Percentiles rank a stretch among this genome's conserved stretches.
Evolutionary conservation across 2,888 invertebrate genomes (phyloP).

Genomic region (Scotopteryx bipunctaria): DNA sequence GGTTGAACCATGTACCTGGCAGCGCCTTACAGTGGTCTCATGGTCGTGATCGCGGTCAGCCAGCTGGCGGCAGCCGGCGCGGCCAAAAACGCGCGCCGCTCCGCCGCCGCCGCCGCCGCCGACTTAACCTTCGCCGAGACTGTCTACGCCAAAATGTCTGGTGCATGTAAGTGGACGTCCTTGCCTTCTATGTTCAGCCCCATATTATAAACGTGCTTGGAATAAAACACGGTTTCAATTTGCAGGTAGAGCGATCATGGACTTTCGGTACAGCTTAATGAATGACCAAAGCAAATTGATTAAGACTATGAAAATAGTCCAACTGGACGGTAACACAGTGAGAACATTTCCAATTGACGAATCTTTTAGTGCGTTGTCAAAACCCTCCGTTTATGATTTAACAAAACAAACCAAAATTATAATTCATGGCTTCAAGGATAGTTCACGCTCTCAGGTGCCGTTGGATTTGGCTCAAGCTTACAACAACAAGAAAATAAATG

Average conservation of each 20-base stretch:
- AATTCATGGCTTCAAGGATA: slow-evolving; percentile 77
- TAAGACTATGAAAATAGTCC: slow-evolving; percentile 70
- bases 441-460: slow-evolving; percentile 70
- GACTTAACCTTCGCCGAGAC: slow-evolving; percentile 71
- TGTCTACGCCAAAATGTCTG: slow-evolving; percentile 69
- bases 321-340: slow-evolving; percentile 53
- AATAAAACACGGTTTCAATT: slow-evolving; percentile 22
- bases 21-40: slow-evolving; percentile 44
- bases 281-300: slow-evolving; percentile 60
- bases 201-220: not conserved
- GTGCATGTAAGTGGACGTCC: slow-evolving; percentile 70
- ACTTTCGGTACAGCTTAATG: slow-evolving; percentile 62
- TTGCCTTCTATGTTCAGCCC: slow-evolving; percentile 31
- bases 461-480: slow-evolving; percentile 70
- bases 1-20: slow-evolving; percentile 67
- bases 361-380: slow-evolving; percentile 61
- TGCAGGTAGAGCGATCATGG: slow-evolving; percentile 76
- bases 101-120: slow-evolving; percentile 36
- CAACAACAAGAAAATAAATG: slow-evolving; percentile 57
- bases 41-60: slow-evolving; percentile 52
- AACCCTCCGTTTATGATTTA: slow-evolving; percentile 66
- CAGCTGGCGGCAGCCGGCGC: slow-evolving; percentile 36
- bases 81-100: slow-evolving; percentile 33
- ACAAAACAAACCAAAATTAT: slow-evolving; percentile 75
- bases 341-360: slow-evolving; percentile 65